Evolutionary conservation across 2,797 vertebrate species (phyloP).

Genomic region (Vireo griseus): DNA sequence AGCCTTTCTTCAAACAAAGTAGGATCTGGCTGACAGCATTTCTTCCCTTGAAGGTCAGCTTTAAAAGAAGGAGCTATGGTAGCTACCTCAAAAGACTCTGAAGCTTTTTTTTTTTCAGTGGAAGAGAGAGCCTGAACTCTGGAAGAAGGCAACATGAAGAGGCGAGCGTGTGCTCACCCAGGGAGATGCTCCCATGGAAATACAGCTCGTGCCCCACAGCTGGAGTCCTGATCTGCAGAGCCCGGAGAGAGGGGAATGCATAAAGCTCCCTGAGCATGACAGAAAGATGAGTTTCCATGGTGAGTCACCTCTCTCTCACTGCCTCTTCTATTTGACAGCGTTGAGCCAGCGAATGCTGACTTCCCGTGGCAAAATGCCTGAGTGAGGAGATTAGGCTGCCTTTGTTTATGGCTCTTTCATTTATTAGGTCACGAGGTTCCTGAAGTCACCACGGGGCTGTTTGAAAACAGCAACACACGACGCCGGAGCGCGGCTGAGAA

Average conservation of each 20-base stretch:
- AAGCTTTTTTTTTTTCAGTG: neutral
- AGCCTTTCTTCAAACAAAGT: neutral
- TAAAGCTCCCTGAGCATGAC: rapidly evolving
- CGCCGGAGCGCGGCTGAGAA: neutral
- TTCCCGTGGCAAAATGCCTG: neutral
- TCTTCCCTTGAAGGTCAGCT: neutral
- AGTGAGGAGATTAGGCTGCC: neutral
- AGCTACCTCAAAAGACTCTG: neutral
- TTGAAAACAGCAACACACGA: neutral
- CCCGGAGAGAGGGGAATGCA: neutral
- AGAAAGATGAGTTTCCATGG: neutral
- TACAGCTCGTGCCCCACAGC: neutral
- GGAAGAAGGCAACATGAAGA: neutral
- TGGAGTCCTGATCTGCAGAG: neutral
- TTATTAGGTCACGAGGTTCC: neutral
- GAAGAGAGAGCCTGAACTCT: neutral
- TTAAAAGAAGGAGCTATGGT: neutral
- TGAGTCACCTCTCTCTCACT: neutral
- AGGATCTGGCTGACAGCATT: neutral
- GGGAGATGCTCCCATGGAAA: neutral
- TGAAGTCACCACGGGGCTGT: neutral
- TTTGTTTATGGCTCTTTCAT: neutral
- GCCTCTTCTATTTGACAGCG: neutral
- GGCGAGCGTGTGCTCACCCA: rapidly evolving
- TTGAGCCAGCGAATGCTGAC: neutral